A percentile compares a stretch with the other conserved stretches of the same genome.
Conservation (phyloP, 2,888 invertebrate genomes). For the Steinernema scapterisci region DNA sequence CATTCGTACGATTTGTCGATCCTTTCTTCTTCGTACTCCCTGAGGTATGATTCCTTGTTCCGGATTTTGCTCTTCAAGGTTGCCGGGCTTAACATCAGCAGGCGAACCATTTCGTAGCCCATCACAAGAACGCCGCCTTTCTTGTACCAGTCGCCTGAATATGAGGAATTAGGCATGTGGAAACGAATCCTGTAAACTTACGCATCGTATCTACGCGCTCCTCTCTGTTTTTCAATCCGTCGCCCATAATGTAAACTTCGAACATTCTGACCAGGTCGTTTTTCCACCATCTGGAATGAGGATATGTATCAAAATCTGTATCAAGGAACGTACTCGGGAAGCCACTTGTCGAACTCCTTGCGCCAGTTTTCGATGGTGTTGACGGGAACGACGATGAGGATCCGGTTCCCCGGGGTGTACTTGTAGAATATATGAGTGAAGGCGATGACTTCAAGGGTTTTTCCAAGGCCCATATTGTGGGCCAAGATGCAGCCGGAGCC, state of each 20-base stretch:
- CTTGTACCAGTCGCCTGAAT: conserved; percentile 79
- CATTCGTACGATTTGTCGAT: conserved; percentile 8
- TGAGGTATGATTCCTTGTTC: neutral
- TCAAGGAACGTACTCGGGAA: conserved; percentile 73
- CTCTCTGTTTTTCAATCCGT: neutral
- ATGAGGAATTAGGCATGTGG: conserved; percentile 33
- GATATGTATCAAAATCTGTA: neutral
- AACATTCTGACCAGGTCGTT: neutral
- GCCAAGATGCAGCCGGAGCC: conserved; percentile 96
- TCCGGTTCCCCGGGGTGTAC: conserved; percentile 35
- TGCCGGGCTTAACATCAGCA: conserved; percentile 71
- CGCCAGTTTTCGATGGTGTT: conserved; percentile 96
- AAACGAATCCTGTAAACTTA: neutral
- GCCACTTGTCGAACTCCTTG: conserved; percentile 94
- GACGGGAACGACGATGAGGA: conserved; percentile 95
- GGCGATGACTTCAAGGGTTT: conserved; percentile 77
- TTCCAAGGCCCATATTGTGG: conserved; percentile 98
- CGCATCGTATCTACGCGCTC: conserved; percentile 26
- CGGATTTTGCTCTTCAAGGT: neutral
- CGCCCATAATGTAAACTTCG: conserved; percentile 25
- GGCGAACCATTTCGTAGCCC: conserved; percentile 93
- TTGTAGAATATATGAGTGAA: conserved; percentile 68
- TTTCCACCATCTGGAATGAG: neutral
- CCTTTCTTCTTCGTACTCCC: neutral
- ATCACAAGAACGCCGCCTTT: conserved; percentile 91